These are phyloP conservation scores for Trichonephila inaurata DNA, from an alignment of 1,140 invertebrate species.

Conservation along the genomic window DNA sequence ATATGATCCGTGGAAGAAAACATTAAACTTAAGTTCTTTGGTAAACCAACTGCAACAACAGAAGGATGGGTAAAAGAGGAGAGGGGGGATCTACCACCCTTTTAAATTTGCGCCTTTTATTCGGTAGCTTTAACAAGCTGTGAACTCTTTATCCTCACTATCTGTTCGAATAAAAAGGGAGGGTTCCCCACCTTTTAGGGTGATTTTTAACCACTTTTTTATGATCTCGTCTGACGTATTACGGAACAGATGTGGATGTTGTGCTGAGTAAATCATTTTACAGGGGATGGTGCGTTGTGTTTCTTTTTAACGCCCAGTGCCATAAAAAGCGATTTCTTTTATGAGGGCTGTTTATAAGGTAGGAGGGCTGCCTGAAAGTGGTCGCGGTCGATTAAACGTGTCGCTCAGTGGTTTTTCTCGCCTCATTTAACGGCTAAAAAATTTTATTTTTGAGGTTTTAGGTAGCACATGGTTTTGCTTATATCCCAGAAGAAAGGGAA, in stretches of 20 bases:
- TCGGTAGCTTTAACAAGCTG: slow-evolving; percentile 26
- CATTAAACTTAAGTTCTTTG: not conserved
- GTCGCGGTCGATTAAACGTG: slow-evolving; percentile 12
- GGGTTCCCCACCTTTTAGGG: not conserved
- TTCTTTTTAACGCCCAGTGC: slow-evolving; percentile 1
- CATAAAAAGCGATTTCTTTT: not conserved
- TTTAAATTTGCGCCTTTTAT: slow-evolving; percentile 12
- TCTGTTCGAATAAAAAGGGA: slow-evolving; percentile 12
- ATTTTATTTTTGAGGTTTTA: slow-evolving; percentile 9
- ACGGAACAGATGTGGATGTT: slow-evolving; percentile 13
- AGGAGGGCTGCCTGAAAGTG: not conserved
- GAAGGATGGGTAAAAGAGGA: not conserved
- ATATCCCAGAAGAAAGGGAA: not conserved
- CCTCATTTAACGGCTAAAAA: slow-evolving; percentile 10
- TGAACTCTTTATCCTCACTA: slow-evolving; percentile 22
- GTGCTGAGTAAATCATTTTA: slow-evolving; percentile 31
- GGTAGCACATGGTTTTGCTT: slow-evolving; percentile 7
- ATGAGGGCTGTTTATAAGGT: not conserved
- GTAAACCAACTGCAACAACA: not conserved
- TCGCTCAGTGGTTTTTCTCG: slow-evolving; percentile 21
- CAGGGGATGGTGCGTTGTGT: slow-evolving; percentile 18
- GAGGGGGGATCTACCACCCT: not conserved
- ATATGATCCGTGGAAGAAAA: slow-evolving; percentile 1
- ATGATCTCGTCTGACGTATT: slow-evolving; percentile 5
- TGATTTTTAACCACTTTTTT: slow-evolving; percentile 30